Evolutionary conservation across 23 tunicate species (phyloP), one percentile per base, ranked within the genome.

Genomic region (Pegea sp.): DNA sequence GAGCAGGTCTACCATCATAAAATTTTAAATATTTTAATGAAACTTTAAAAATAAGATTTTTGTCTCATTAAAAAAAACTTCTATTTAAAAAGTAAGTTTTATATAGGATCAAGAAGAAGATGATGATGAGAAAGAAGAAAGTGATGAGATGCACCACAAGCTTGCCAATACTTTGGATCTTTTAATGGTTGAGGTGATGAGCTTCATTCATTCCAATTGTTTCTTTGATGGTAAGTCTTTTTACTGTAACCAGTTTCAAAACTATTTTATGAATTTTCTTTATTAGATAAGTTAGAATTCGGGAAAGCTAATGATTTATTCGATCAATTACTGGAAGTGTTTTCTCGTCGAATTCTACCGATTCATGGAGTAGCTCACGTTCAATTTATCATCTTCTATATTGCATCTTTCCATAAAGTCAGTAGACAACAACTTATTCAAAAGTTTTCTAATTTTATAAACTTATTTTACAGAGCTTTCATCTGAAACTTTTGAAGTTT

Each of bases 341-440:
- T 78, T 46, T 72, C 64, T 34, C 44, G 49, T 7, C 60, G 59
- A 2, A 57, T 78, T 5, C 46, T 78, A 42, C 92, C 92, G 1
- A 31, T 70, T 3, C 66, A 78, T 48, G 71, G 54, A 13, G 48
- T 75, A 34, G 42, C 23, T 31, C 92, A 78, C 44, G 63, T 64
- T 24, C 92, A 78, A 56, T 78, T 70, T 33, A 18, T 59, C 3
- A 4, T 78, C 3, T 78, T 78, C 49, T 78, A 70, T 33, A 64
- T 78, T 4, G 70, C 77, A 68, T 70, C 77, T 53, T n/a, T n/a
- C n/a, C n/a, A n/a, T n/a, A n/a, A n/a, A n/a, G n/a, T n/a, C n/a
- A n/a, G n/a, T n/a, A n/a, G n/a, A n/a, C n/a, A n/a, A n/a, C n/a
- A n/a, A n/a, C n/a, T n/a, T n/a, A n/a, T n/a, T n/a, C n/a, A n/a